These are phyloP conservation scores for Marisa cornuarietis DNA, from an alignment of 1,140 invertebrate species.

Conservation along the genomic window DNA sequence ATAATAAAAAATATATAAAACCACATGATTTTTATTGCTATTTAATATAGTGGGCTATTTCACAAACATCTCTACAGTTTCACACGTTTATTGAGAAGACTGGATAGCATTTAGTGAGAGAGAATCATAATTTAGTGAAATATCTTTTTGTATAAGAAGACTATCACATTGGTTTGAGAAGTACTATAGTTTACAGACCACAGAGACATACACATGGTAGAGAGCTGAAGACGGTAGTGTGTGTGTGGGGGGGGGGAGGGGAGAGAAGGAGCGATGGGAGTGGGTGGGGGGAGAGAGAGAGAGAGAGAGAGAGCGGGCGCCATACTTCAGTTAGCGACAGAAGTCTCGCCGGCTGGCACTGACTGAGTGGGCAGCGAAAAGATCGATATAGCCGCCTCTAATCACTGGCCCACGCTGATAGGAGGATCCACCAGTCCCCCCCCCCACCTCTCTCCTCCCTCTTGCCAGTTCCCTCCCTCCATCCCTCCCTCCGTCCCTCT, in stretches of 20 bases:
- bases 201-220: too few species aligned
- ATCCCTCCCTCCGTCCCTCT: background rate
- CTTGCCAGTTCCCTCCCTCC: background rate
- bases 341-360: constrained; percentile 1
- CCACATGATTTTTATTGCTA: too few species aligned
- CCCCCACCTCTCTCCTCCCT: background rate
- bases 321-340: constrained; percentile 7
- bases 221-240: too few species aligned
- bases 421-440: background rate
- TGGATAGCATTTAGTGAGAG: too few species aligned
- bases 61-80: too few species aligned
- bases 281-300: background rate
- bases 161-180: too few species aligned
- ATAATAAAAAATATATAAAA: too few species aligned
- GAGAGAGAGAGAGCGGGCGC: background rate
- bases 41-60: too few species aligned
- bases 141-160: too few species aligned
- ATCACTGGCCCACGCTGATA: constrained; percentile 19
- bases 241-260: background rate
- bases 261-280: background rate
- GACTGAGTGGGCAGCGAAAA: constrained; percentile 11
- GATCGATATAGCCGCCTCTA: constrained; percentile 18
- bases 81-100: too few species aligned
- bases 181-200: too few species aligned
- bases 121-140: too few species aligned